Conservation (phyloP, 2,888 invertebrate species). For the Agrotis ipsilon region DNA sequence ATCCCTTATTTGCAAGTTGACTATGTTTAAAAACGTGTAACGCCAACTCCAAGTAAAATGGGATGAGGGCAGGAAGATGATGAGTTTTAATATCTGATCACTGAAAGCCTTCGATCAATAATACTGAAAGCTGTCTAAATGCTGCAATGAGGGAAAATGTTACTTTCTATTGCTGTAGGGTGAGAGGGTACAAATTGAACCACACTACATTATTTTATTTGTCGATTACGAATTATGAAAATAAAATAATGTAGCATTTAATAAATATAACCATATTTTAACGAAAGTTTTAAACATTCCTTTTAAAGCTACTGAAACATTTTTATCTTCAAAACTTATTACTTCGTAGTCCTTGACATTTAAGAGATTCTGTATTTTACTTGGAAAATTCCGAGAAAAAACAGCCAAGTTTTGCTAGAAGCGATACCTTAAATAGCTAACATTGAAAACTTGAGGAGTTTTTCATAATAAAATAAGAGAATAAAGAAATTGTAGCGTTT, state of each 20-base stretch:
- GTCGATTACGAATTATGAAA: neutral
- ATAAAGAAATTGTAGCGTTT: neutral
- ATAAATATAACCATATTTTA: no score
- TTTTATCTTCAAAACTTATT: constrained; percentile 16
- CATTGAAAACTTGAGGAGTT: neutral
- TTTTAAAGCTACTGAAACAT: neutral
- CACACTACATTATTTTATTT: neutral
- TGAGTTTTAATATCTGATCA: no score
- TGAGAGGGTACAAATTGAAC: neutral
- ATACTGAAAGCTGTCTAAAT: no score
- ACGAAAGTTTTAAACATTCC: neutral
- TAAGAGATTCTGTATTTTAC: constrained; percentile 16
- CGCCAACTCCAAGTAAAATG: no score
- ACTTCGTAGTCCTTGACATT: constrained; percentile 41
- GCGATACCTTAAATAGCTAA: constrained; percentile 15
- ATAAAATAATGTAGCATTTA: no score
- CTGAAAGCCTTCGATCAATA: no score
- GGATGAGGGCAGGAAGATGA: no score
- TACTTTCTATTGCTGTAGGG: neutral
- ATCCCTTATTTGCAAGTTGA: no score
- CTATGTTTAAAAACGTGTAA: no score
- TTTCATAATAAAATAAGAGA: neutral
- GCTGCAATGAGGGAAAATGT: no score
- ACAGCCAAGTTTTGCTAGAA: constrained; percentile 5
- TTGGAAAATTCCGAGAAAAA: constrained; percentile 18